Base-by-base conservation (phyloP, 2,797 vertebrate genomes). In the Halcyon smyrnensis region DNA sequence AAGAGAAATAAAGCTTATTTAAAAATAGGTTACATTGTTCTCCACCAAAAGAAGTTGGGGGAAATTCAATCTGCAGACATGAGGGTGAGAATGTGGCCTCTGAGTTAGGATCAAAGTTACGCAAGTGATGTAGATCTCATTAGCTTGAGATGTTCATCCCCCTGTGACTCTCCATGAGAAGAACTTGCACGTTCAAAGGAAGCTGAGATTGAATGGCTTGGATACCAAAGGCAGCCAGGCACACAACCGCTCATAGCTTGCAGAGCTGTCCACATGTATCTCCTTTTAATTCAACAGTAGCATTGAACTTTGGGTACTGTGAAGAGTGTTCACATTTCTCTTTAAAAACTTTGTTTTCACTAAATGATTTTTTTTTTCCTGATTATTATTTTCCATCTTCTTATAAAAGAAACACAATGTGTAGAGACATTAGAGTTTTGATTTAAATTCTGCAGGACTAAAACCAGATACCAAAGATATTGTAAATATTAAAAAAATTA, bases 401-500 rank as follows among this genome's bases (percentile, higher is more conserved):
- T 57, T 62, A 20, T 30, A 48, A 67, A 69, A 46, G 36, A 54
- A 39, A 19, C 1, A 3, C 27, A 21, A 15, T 9, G 15, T 76
- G 43, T 69, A 27, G 69, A 51, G 36, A 48, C 71, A 32, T 15
- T 81, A 27, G n/a, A 50, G 39, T 84, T 73, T 84, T 94, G 24
- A 56, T 76, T 91, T 97, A 84, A 89, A 17, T 87, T 89, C 63
- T 77, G 8, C 34, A 20, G 34, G 1, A n/a, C 50, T 84, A 87
- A 96, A 96, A 53, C 68, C 51, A 91, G 93, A 93, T 94, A 91
- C 24, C 34, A 64, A 86, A 81, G 93, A 75, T 85, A 69, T 62
- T 89, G 28, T 92, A 86, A 89, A 81, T 95, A 73, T 94, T 96
- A 91, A 81, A 27, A 91, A 92, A 91, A 91, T 90, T 64, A 95